Conservation (phyloP, 2,113 vertebrate genomes). For the Ursus arctos region DNA sequence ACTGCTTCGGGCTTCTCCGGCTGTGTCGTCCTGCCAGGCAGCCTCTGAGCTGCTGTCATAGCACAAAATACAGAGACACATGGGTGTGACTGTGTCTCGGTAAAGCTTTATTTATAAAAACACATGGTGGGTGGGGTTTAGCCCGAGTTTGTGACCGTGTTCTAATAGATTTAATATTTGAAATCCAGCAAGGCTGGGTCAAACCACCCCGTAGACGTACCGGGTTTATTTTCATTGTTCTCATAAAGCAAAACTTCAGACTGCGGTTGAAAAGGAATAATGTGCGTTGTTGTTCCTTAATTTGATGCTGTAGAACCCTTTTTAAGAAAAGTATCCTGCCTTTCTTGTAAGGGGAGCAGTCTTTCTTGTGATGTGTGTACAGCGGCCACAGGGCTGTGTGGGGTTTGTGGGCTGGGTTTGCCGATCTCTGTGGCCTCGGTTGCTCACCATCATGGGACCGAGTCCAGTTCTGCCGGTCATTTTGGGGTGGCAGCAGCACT, state of each 20-base stretch:
- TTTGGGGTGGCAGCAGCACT: fast-evolving
- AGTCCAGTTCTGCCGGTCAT: fast-evolving
- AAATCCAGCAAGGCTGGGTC: not conserved
- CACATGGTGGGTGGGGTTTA: fast-evolving
- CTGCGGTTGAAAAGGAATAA: not conserved
- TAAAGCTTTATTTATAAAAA: not conserved
- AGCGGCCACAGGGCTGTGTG: fast-evolving
- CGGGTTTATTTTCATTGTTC: not conserved
- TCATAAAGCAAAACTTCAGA: not conserved
- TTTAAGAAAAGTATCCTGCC: fast-evolving
- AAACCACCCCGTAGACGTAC: fast-evolving
- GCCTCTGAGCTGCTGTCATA: not conserved
- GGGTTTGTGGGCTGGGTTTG: fast-evolving
- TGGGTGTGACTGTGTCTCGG: not conserved
- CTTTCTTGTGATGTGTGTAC: fast-evolving
- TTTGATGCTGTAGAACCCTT: too few relatives aligned
- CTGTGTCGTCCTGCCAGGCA: fast-evolving
- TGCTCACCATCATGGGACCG: fast-evolving
- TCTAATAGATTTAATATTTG: not conserved
- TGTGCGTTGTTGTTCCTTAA: fast-evolving
- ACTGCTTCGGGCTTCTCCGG: fast-evolving
- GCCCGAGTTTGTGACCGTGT: fast-evolving
- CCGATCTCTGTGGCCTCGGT: fast-evolving
- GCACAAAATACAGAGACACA: fast-evolving
- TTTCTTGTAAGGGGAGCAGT: not conserved